Evolutionary conservation across 2,888 invertebrate species (phyloP), one percentile per base, ranked within the genome.

Genomic region (Microplitis manilae): DNA sequence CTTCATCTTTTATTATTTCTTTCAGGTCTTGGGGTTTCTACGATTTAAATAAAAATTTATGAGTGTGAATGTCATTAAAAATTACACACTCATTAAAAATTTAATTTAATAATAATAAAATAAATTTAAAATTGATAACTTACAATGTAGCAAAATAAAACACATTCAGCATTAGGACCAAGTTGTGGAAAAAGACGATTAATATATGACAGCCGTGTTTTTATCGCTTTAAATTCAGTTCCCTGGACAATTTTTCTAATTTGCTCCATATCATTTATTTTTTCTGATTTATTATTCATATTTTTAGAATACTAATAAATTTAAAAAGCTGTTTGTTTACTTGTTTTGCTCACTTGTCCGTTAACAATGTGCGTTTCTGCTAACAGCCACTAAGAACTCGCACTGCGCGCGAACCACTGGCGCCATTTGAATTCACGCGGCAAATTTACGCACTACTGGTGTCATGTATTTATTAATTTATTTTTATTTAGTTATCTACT

Each of bases 141-240:
- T 62, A 76, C 77, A 38, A 77, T 39, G 60, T 79, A 72, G 68
- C 79, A 82, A 64, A 82, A 68, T 0, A 82, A 59, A 39, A 81
- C 0, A 30, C 79, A 68, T 1, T 9, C 61, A 15, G 40, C 39
- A 39, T 73, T 70, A 5, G 78, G 69, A 20, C 79, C 77, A 0
- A 82, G 78, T 2, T 84, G 76, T 0, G 84, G 83, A 69, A 86
- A 85, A 68, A 86, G 70, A 73, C 82, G 81, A 8, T 79, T 59
- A 1, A 85, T 69, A 8, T 83, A 85, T 2, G 86, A 84, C 5
- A 82, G 82, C 59, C 60, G 71, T 59, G 71, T 67, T 69, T 81
- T 77, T 15, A 79, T 77, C 1, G 75, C 79, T 20, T 75, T 15
- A 40, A 71, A 20, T 6, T 75, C 76, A 61, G 65, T 64, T 61